A percentile compares a stretch with the other conserved stretches of the same genome.
phyloP scores from a whole-genome alignment of 1,140 invertebrate genomes.

The Neodiprion virginianus region DNA sequence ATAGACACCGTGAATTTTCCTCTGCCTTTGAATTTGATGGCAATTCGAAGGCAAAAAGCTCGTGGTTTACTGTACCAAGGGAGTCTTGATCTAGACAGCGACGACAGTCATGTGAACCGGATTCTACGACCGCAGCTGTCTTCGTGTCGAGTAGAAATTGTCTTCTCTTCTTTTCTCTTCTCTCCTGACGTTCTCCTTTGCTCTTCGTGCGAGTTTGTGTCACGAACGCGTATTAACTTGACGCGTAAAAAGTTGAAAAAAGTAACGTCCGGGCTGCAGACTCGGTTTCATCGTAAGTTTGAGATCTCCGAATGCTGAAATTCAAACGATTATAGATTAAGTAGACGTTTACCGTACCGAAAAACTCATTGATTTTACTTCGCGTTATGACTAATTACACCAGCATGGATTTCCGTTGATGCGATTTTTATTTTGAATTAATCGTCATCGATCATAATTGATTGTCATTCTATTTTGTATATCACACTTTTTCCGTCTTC shows the following conservation, averaged over 20 bases:
- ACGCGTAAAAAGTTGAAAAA: slow-evolving; percentile 14
- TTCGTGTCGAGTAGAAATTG: slow-evolving; percentile 9
- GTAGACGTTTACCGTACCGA: no score
- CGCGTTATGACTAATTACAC: no score
- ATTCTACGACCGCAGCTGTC: slow-evolving; percentile 37
- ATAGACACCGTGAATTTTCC: no score
- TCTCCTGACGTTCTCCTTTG: background rate
- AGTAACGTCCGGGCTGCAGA: background rate
- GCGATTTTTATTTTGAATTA: no score
- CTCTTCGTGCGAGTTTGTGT: slow-evolving; percentile 24
- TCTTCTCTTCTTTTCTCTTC: slow-evolving; percentile 9
- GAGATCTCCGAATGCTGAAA: no score
- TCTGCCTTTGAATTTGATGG: slow-evolving; percentile 8
- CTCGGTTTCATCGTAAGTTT: no score
- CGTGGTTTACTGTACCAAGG: background rate
- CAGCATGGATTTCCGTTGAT: no score
- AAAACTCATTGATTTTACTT: no score
- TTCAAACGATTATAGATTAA: no score
- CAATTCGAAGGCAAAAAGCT: background rate
- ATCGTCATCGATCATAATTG: no score
- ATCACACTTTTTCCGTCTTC: no score
- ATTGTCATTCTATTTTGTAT: no score
- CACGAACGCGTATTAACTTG: slow-evolving; percentile 30
- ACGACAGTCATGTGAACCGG: slow-evolving; percentile 46
- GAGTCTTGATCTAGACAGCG: background rate